A percentile compares a stretch with the other conserved stretches of the same genome.
phyloP scores from a whole-genome alignment of 1,140 invertebrate genomes.

The Pectinophora gossypiella region DNA sequence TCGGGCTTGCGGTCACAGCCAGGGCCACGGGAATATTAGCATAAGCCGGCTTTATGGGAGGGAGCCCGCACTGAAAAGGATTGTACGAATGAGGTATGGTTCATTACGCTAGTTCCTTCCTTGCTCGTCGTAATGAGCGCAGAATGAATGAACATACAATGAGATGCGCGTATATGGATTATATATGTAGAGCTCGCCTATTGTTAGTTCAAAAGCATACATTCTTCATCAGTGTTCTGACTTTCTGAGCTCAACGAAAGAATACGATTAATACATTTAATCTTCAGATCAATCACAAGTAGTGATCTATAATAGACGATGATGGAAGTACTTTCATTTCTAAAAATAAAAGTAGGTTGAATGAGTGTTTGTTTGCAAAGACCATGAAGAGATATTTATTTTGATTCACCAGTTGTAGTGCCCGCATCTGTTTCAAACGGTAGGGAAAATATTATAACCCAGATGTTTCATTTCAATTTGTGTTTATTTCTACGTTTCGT shows the following conservation, averaged over 20 bases:
- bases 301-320: neutral
- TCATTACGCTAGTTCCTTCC: constrained; percentile 38
- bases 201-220: neutral
- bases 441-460: constrained; percentile 29
- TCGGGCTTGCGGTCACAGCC: neutral
- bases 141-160: constrained; percentile 6
- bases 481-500: constrained; percentile 5
- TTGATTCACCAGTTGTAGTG: constrained; percentile 36
- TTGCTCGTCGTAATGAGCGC: constrained; percentile 20
- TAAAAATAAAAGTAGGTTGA: constrained; percentile 48
- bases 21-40: constrained; percentile 26
- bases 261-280: neutral
- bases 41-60: constrained; percentile 39
- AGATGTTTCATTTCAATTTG: constrained; percentile 21
- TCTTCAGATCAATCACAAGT: neutral
- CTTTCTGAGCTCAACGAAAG: neutral
- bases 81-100: constrained; percentile 31
- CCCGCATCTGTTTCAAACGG: constrained; percentile 36
- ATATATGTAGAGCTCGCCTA: no score
- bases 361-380: constrained; percentile 41
- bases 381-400: constrained; percentile 57
- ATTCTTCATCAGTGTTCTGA: neutral
- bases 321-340: constrained; percentile 21
- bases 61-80: constrained; percentile 32
- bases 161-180: neutral